Conservation (phyloP, 2,888 invertebrate genomes). For the Phasia obesa region DNA sequence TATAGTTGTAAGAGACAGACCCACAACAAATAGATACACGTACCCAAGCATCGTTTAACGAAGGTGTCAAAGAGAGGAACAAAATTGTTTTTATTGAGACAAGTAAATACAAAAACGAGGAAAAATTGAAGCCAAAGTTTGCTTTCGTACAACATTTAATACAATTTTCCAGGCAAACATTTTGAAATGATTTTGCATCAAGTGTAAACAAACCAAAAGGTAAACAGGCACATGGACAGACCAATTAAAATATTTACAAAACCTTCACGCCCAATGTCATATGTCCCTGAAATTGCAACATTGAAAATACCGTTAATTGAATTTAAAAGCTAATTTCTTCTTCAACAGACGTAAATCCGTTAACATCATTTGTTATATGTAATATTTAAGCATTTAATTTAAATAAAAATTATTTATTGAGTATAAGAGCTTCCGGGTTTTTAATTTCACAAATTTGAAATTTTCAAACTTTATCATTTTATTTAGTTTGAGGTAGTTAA, state of each 20-base stretch:
- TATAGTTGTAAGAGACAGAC: constrained; percentile 31
- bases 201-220: constrained; percentile 20
- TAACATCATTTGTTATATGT: too few species aligned
- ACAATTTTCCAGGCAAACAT: constrained; percentile 59
- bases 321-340: too few species aligned
- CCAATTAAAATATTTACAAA: constrained; percentile 6
- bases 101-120: neutral
- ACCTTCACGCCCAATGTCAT: too few species aligned
- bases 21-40: constrained; percentile 21
- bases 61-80: constrained; percentile 11
- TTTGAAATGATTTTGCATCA: constrained; percentile 37
- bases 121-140: constrained; percentile 1
- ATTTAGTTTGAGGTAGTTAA: too few species aligned
- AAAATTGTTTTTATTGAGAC: constrained; percentile 5
- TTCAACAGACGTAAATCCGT: too few species aligned
- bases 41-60: neutral
- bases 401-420: too few species aligned
- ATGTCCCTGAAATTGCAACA: too few species aligned
- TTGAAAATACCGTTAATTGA: too few species aligned
- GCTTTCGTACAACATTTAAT: constrained; percentile 58
- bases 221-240: neutral
- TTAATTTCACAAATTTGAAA: too few species aligned
- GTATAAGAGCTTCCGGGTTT: too few species aligned
- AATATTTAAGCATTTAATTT: too few species aligned
- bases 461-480: too few species aligned